Conservation (phyloP, 1,140 invertebrate genomes). For the Macrotrachela quadricornifera region DNA sequence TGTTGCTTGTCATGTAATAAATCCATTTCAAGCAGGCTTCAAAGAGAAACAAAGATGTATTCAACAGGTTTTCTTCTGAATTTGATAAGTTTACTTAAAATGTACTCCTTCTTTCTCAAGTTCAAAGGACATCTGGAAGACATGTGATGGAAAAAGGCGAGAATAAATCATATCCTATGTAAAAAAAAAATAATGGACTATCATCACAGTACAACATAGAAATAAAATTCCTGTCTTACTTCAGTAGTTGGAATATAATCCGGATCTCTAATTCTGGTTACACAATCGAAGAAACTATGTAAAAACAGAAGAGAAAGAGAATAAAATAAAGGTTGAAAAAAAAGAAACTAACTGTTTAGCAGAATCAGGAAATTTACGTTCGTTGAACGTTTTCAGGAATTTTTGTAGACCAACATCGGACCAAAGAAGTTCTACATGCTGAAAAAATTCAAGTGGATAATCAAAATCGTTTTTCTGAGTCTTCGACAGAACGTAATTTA, state of each 20-base stretch:
- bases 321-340: conserved; percentile 37
- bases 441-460: conserved; percentile 6
- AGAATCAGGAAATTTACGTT: conserved; percentile 99
- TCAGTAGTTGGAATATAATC: conserved; percentile 94
- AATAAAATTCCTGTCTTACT: conserved; percentile 30
- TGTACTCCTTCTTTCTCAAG: conserved; percentile 99
- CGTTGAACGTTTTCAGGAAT: conserved; percentile 87
- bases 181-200: conserved; percentile 7
- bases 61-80: not conserved
- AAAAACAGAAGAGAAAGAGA: conserved; percentile 20
- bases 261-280: conserved; percentile 72
- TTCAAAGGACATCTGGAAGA: conserved; percentile 96
- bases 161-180: conserved; percentile 46
- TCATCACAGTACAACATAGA: not conserved
- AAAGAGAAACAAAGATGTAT: conserved; percentile 18
- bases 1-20: conserved; percentile 91
- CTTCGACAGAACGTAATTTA: conserved; percentile 5
- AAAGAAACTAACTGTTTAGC: conserved; percentile 82
- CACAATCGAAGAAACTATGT: conserved; percentile 69
- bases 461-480: conserved; percentile 1
- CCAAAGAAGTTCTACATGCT: conserved; percentile 65
- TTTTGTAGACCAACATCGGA: conserved; percentile 73
- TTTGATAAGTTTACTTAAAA: conserved; percentile 74
- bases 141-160: conserved; percentile 96
- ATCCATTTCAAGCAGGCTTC: conserved; percentile 97